Conservation (phyloP, 1,140 invertebrate species). For the Drosophila punjabiensis region DNA sequence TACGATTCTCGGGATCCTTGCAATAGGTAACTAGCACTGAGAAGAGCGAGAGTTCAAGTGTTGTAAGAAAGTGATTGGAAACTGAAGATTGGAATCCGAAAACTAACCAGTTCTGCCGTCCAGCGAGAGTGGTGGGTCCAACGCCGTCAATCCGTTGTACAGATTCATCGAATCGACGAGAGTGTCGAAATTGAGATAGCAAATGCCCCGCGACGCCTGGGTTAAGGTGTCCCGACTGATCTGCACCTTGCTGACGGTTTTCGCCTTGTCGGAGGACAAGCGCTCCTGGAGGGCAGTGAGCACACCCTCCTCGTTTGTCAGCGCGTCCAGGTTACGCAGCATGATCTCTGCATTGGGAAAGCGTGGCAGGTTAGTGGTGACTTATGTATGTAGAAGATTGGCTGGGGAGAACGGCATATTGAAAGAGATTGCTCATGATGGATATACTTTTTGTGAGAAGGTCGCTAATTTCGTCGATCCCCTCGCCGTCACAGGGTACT, state of each 20-base stretch:
- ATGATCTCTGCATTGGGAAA: conserved; percentile 89
- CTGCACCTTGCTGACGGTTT: conserved; percentile 89
- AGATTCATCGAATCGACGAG: conserved; percentile 93
- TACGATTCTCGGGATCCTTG: conserved; percentile 62
- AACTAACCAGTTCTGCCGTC: conserved; percentile 88
- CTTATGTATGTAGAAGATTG: conserved; percentile 20
- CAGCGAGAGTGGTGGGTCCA: conserved; percentile 87
- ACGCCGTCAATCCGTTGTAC: conserved; percentile 89
- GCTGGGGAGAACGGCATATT: conserved; percentile 49
- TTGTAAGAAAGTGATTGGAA: background rate
- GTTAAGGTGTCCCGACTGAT: conserved; percentile 93
- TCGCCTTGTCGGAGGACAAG: conserved; percentile 89
- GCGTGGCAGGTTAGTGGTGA: conserved; percentile 42
- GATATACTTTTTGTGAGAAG: conserved; percentile 94
- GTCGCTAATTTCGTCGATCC: conserved; percentile 93
- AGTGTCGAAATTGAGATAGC: conserved; percentile 93
- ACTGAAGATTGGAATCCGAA: too few relatives aligned
- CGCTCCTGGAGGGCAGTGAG: conserved; percentile 89
- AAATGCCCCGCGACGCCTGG: conserved; percentile 92
- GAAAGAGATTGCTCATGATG: conserved; percentile 48
- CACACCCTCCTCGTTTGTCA: conserved; percentile 94
- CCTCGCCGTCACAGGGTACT: conserved; percentile 88
- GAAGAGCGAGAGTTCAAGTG: background rate
- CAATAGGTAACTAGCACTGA: conserved; percentile 71
- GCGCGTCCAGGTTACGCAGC: conserved; percentile 93